These are phyloP conservation scores for Alloscopus bannaensis DNA, from an alignment of 2,888 invertebrate species.

Conservation along the genomic window DNA sequence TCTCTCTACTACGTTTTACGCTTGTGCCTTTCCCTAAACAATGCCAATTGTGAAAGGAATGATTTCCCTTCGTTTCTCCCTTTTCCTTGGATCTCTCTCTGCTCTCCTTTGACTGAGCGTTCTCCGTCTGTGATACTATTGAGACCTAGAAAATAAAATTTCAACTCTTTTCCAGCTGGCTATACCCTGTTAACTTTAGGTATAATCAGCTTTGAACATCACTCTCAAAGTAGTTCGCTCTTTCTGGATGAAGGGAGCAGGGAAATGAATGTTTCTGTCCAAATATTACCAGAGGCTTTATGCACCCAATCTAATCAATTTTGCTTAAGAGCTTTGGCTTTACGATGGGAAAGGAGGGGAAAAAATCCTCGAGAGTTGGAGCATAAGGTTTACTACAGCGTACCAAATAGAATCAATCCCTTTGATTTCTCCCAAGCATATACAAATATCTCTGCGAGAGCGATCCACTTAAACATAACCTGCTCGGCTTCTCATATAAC, in stretches of 20 bases:
- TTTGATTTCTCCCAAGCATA: slow-evolving; percentile 3
- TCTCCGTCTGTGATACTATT: not conserved
- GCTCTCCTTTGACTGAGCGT: slow-evolving; percentile 1
- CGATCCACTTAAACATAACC: too few relatives aligned
- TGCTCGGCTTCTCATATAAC: too few relatives aligned
- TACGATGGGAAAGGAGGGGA: slow-evolving; percentile 38
- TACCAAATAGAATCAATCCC: slow-evolving; percentile 39
- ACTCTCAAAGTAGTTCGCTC: not conserved
- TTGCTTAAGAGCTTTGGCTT: slow-evolving; percentile 46
- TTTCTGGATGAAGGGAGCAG: slow-evolving; percentile 24
- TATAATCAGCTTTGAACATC: slow-evolving; percentile 45
- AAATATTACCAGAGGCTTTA: slow-evolving; percentile 44
- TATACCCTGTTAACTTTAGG: slow-evolving; percentile 30
- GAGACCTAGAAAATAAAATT: slow-evolving; percentile 20
- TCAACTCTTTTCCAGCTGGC: slow-evolving; percentile 6
- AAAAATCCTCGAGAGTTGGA: slow-evolving; percentile 25
- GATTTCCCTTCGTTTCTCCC: slow-evolving; percentile 22
- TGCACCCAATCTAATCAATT: slow-evolving; percentile 56
- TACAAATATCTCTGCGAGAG: too few relatives aligned
- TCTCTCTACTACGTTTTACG: slow-evolving; percentile 24
- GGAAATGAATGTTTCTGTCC: slow-evolving; percentile 42
- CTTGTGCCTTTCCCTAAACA: slow-evolving; percentile 46
- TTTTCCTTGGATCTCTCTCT: slow-evolving; percentile 20
- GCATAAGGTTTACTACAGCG: too few relatives aligned
- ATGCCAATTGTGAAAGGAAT: slow-evolving; percentile 48